phyloP scores from a whole-genome alignment of 2,113 vertebrate species.

The Gobius niger region DNA sequence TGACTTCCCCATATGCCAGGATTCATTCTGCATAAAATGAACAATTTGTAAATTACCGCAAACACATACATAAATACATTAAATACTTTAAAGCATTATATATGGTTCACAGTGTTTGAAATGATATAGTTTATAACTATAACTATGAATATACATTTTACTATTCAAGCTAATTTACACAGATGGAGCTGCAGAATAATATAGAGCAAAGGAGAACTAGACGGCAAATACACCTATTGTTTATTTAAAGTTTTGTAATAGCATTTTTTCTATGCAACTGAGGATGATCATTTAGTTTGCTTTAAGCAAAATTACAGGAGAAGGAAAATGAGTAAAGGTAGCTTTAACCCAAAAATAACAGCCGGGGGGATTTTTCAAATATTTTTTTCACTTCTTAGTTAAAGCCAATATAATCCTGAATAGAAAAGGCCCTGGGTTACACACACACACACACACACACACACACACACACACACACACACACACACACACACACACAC shows the following conservation, averaged over 20 bases:
- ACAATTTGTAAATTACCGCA: too few relatives aligned
- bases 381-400: constrained; percentile 14
- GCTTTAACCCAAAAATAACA: constrained; percentile 6
- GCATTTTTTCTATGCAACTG: background rate
- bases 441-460: constrained; percentile 42
- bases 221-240: background rate
- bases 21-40: too few relatives aligned
- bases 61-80: too few relatives aligned
- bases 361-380: background rate
- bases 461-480: constrained; percentile 38
- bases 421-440: constrained; percentile 18
- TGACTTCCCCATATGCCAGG: too few relatives aligned
- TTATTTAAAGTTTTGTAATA: background rate
- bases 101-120: too few relatives aligned
- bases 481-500: constrained; percentile 39
- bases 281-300: background rate
- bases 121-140: too few relatives aligned
- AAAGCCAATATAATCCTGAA: constrained; percentile 50
- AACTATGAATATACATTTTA: too few relatives aligned
- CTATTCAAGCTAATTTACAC: background rate
- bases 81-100: too few relatives aligned
- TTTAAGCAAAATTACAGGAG: background rate
- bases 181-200: background rate
- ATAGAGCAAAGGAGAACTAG: background rate
- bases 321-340: constrained; percentile 6